These are phyloP conservation scores for Epinephelus malabaricus DNA, from an alignment of 2,797 vertebrate genomes.

Conservation along the genomic window DNA sequence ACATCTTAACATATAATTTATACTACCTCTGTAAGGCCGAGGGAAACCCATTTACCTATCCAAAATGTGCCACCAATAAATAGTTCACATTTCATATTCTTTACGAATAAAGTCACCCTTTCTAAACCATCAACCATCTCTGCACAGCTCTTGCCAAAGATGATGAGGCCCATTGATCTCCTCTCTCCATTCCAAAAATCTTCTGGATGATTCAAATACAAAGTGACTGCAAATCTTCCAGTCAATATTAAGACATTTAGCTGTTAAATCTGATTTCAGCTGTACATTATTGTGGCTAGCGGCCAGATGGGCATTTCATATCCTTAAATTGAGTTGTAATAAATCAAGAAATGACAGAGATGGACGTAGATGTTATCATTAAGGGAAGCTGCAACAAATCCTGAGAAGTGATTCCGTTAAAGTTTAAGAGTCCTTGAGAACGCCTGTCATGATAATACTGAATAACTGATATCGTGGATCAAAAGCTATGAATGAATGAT, in stretches of 20 bases:
- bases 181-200: constrained; percentile 35
- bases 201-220: constrained; percentile 39
- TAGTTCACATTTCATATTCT: constrained; percentile 33
- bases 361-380: constrained; percentile 3
- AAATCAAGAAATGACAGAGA: constrained; percentile 33
- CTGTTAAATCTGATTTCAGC: constrained; percentile 41
- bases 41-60: constrained; percentile 8
- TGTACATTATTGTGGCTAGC: constrained; percentile 8
- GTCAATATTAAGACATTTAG: constrained; percentile 41
- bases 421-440: constrained; percentile 30
- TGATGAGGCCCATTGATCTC: constrained; percentile 60
- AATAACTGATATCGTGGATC: constrained; percentile 41
- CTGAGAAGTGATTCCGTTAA: constrained; percentile 26
- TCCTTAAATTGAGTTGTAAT: constrained; percentile 32
- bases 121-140: constrained; percentile 38
- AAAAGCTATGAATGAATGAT: constrained; percentile 37
- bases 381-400: not conserved
- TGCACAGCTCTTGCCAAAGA: constrained; percentile 35
- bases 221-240: constrained; percentile 31
- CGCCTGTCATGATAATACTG: constrained; percentile 9
- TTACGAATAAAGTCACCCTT: constrained; percentile 43
- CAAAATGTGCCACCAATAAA: constrained; percentile 11
- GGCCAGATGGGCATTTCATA: constrained; percentile 33
- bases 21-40: not conserved
- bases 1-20: not conserved